These are phyloP conservation scores for Caenorhabditis wallacei DNA, from an alignment of 2,888 invertebrate species.

Conservation along the genomic window DNA sequence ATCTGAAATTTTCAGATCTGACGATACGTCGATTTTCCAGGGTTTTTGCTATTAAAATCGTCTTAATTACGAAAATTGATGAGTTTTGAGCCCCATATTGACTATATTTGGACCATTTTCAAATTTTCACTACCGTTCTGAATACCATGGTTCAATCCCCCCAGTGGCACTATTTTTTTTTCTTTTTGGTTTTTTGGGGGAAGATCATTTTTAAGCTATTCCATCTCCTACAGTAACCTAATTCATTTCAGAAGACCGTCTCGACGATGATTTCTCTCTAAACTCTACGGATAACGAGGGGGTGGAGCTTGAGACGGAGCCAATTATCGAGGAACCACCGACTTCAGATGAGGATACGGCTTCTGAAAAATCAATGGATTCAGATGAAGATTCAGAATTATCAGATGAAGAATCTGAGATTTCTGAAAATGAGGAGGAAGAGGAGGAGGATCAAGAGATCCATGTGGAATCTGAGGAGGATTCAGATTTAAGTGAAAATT, in stretches of 20 bases:
- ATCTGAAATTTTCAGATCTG: too few species aligned
- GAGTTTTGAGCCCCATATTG: not conserved
- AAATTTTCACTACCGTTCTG: too few species aligned
- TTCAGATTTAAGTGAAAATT: slow-evolving; percentile 12
- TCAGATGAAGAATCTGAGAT: not conserved
- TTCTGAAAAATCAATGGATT: slow-evolving; percentile 41
- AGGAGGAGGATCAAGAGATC: slow-evolving; percentile 2
- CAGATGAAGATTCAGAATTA: slow-evolving; percentile 16
- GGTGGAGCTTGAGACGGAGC: slow-evolving; percentile 26
- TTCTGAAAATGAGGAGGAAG: slow-evolving; percentile 11
- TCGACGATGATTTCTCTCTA: slow-evolving; percentile 41
- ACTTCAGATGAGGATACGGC: slow-evolving; percentile 49
- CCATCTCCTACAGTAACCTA: not conserved
- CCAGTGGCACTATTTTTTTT: too few species aligned
- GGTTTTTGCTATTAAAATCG: too few species aligned
- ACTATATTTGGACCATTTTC: not conserved
- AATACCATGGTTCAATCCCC: too few species aligned
- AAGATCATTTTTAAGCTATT: too few species aligned
- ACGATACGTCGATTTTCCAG: too few species aligned
- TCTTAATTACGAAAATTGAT: not conserved
- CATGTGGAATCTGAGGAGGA: not conserved
- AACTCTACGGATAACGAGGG: slow-evolving; percentile 47
- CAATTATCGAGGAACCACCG: slow-evolving; percentile 46
- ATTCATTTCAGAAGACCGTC: slow-evolving; percentile 39
- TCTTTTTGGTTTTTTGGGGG: too few species aligned